These are phyloP conservation scores for Sycophila sp. DNA, from an alignment of 1,140 invertebrate genomes.

Conservation along the genomic window DNA sequence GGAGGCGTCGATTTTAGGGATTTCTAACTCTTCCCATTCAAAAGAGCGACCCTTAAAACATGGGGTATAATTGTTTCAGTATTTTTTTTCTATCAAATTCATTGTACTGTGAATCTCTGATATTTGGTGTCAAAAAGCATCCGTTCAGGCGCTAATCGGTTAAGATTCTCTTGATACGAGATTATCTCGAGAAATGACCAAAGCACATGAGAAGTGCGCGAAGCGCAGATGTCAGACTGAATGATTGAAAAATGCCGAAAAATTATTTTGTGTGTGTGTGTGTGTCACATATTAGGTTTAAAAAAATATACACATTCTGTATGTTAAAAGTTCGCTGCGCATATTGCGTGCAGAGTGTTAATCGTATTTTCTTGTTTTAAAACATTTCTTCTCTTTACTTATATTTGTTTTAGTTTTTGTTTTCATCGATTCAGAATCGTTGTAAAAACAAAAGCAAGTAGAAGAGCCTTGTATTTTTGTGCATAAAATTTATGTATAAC, in stretches of 20 bases:
- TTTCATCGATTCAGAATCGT: slow-evolving; percentile 29
- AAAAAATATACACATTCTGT: slow-evolving; percentile 41
- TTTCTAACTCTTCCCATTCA: no score
- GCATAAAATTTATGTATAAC: slow-evolving; percentile 26
- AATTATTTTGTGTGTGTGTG: slow-evolving; percentile 17
- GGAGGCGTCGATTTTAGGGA: no score
- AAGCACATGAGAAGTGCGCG: slow-evolving; percentile 20
- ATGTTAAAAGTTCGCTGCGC: slow-evolving; percentile 33
- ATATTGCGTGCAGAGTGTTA: slow-evolving; percentile 27
- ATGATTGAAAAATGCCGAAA: slow-evolving; percentile 33
- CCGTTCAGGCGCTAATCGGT: no score
- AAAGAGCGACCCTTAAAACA: no score
- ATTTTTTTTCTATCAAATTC: no score
- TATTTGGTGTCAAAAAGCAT: no score
- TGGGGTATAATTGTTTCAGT: no score
- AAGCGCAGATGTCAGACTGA: slow-evolving; percentile 15
- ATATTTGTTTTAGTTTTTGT: slow-evolving; percentile 6
- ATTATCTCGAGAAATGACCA: slow-evolving; percentile 2
- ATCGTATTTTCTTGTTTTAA: slow-evolving; percentile 26
- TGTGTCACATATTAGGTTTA: slow-evolving; percentile 39
- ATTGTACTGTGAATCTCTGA: no score
- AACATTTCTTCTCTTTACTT: no score
- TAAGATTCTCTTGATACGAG: slow-evolving; percentile 7
- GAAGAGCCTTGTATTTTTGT: slow-evolving; percentile 19
- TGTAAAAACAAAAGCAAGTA: slow-evolving; percentile 30